Evolutionary conservation across 2,797 vertebrate genomes (phyloP), one percentile per base, ranked within the genome.

Genomic region (Acropternis orthonyx): DNA sequence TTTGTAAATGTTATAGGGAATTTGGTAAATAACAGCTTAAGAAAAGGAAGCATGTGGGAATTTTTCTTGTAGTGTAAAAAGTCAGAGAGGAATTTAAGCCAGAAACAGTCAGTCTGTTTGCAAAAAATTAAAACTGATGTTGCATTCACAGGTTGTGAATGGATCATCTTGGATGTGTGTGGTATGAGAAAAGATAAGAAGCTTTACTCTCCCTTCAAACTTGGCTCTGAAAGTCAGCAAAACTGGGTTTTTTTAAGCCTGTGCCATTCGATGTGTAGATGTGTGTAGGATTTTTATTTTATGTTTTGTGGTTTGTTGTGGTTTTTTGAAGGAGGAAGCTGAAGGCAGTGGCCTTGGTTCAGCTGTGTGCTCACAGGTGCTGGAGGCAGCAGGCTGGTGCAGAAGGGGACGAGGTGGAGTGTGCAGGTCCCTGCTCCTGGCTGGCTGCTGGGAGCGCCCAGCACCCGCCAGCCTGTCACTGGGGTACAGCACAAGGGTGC

Each of bases 31-130:
- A 76, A 11, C 23, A 75, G 46, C 49, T 83, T 76, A 65, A 56
- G 43, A 27, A 34, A 80, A 86, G 41, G 71, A 66, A 81, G 24
- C 71, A 5, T 12, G 32, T 44, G 52, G 44, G 67, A 83, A 77
- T 83, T 83, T 43, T 84, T 77, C 77, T 91, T 89, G 43, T 49
- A 48, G 28, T 48, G 43, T 65, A 62, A 68, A 65, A 90, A 43
- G 22, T 11, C 55, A 23, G 73, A 41, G 49, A 36, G 61, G 78
- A 62, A 30, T 75, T 65, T 18, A 65, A 87, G 71, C 65, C 82
- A 93, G 81, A 43, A 83, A n/a, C 48, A 85, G 51, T 52, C 52
- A 49, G 61, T 87, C 71, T 91, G 80, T 87, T 96, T 93, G 92
- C 71, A 85, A 79, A 63, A 75, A 41, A 78, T 61, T 22, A 54